A percentile compares a stretch with the other conserved stretches of the same genome.
Evolutionary conservation across 2,113 vertebrate species (phyloP).

Genomic region (Apeltes quadracus): DNA sequence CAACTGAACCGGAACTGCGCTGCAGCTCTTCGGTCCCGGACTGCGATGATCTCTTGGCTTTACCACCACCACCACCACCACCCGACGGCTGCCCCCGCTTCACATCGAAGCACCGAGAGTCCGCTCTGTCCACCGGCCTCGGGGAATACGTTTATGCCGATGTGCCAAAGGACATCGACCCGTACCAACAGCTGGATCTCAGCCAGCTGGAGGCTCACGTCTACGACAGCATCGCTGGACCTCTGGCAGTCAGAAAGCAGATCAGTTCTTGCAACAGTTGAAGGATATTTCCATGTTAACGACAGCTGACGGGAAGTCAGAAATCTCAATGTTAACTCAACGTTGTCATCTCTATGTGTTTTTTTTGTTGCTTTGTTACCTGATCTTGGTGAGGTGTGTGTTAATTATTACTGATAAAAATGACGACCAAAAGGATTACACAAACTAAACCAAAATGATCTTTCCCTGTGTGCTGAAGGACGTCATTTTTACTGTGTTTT

Average conservation of each 20-base stretch:
- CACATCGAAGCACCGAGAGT: conserved; percentile 10
- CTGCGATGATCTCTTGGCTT: background rate
- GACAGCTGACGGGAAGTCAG: background rate
- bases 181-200: conserved; percentile 56
- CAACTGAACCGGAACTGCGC: background rate
- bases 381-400: background rate
- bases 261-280: conserved; percentile 5
- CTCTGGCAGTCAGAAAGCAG: conserved; percentile 1
- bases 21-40: background rate
- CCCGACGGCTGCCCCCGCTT: conserved; percentile 21
- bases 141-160: conserved; percentile 54
- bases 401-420: background rate
- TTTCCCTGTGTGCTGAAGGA: background rate
- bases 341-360: background rate
- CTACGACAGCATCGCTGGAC: conserved; percentile 47
- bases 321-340: background rate
- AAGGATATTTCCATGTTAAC: conserved; percentile 2
- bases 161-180: conserved; percentile 9
- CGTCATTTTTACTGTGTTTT: background rate
- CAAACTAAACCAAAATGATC: conserved; percentile 1
- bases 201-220: conserved; percentile 47
- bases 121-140: background rate
- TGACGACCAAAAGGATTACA: background rate
- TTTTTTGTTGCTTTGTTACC: background rate
- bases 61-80: background rate